phyloP scores from a whole-genome alignment of 2,888 invertebrate species.

The Leptodirus hochenwartii region DNA sequence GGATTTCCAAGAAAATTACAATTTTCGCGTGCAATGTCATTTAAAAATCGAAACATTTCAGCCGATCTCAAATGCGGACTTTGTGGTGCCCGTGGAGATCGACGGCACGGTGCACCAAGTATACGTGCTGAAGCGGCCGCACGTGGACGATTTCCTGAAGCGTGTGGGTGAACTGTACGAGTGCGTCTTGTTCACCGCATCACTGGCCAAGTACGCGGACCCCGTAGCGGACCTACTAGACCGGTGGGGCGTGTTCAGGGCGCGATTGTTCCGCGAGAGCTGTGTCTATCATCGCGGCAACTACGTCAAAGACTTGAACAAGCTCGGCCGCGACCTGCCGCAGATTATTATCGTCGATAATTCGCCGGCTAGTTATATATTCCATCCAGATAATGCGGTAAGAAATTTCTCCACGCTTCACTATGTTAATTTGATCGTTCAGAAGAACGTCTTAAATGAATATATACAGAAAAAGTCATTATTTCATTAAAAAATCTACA shows the following conservation, averaged over 20 bases:
- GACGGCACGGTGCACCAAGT: constrained; percentile 98
- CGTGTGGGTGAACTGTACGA: constrained; percentile 98
- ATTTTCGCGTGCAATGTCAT: too few species aligned
- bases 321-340: constrained; percentile 87
- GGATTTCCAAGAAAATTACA: too few species aligned
- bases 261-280: constrained; percentile 95
- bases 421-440: too few species aligned
- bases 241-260: constrained; percentile 89
- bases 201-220: constrained; percentile 98
- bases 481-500: too few species aligned
- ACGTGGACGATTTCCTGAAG: constrained; percentile 96
- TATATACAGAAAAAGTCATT: too few species aligned
- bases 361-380: constrained; percentile 98
- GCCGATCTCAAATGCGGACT: constrained; percentile 99
- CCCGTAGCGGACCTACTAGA: constrained; percentile 97
- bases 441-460: too few species aligned
- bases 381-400: constrained; percentile 99
- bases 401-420: too few species aligned
- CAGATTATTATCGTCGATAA: constrained; percentile 98
- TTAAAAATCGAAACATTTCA: too few species aligned
- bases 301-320: constrained; percentile 98
- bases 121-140: constrained; percentile 97
- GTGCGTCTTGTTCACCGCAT: constrained; percentile 98
- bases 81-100: constrained; percentile 99
- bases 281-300: constrained; percentile 99